Conservation (phyloP, 2,888 invertebrate genomes). For the Alentia gelatinosa region DNA sequence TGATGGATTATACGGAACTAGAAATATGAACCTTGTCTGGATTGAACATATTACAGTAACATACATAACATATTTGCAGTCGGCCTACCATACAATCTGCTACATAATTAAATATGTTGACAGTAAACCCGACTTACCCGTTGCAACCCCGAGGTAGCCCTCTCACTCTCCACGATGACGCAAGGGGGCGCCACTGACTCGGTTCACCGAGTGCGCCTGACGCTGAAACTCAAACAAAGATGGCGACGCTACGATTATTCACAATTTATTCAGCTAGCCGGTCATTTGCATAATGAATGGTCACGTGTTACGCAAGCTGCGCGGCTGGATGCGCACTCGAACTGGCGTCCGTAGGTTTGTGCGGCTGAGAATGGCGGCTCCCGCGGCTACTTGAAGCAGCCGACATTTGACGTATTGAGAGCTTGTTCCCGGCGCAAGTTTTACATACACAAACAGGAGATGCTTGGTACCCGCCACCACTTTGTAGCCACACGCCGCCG, state of each 20-base stretch:
- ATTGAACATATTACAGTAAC: background rate
- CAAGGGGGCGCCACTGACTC: constrained; percentile 3
- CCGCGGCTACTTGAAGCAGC: background rate
- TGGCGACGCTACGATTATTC: background rate
- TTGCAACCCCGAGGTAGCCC: background rate
- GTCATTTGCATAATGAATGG: constrained; percentile 39
- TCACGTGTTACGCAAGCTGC: constrained; percentile 24
- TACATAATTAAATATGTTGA: constrained; percentile 32
- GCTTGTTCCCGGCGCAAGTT: constrained; percentile 32
- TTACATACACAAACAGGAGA: constrained; percentile 30
- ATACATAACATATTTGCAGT: background rate
- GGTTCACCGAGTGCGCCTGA: constrained; percentile 15
- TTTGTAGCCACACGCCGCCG: background rate
- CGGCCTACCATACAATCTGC: background rate
- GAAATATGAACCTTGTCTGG: background rate
- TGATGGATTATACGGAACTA: background rate
- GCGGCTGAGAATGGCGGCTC: background rate
- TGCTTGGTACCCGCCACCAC: constrained; percentile 11
- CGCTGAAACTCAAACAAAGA: background rate
- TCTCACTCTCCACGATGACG: background rate
- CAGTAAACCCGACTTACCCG: background rate
- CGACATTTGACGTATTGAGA: constrained; percentile 35
- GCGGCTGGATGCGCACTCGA: constrained; percentile 18
- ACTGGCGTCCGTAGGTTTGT: background rate
- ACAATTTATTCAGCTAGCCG: background rate